Evolutionary conservation across 2,797 vertebrate genomes (phyloP).

Genomic region (Cossypha niveicapilla): DNA sequence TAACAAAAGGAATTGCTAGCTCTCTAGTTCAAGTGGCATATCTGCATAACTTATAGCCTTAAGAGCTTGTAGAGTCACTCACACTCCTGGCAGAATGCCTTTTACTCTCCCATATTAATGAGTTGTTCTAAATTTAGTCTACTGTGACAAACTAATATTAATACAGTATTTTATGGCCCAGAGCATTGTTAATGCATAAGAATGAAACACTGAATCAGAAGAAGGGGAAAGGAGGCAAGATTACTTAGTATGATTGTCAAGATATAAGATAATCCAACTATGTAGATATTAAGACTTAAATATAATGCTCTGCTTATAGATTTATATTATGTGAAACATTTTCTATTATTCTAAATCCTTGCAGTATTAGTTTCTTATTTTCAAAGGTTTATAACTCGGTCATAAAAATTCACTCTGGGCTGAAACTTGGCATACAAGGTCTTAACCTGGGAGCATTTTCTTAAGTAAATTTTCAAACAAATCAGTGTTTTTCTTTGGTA

Average conservation of each 20-base stretch:
- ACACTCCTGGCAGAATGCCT: slow-evolving; percentile 78
- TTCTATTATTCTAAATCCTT: slow-evolving; percentile 85
- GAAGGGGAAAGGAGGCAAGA: slow-evolving; percentile 66
- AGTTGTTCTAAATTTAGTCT: slow-evolving; percentile 85
- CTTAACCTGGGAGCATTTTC: slow-evolving; percentile 71
- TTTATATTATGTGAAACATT: slow-evolving; percentile 85
- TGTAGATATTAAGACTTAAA: slow-evolving; percentile 86
- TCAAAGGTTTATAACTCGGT: slow-evolving; percentile 77
- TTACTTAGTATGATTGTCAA: slow-evolving; percentile 83
- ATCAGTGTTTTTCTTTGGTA: slow-evolving; percentile 25
- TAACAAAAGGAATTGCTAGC: slow-evolving; percentile 72
- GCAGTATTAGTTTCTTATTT: slow-evolving; percentile 82
- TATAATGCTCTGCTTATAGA: slow-evolving; percentile 82
- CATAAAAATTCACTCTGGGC: slow-evolving; percentile 73
- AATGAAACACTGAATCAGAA: slow-evolving; percentile 79
- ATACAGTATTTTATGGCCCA: slow-evolving; percentile 84
- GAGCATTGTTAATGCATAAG: slow-evolving; percentile 81
- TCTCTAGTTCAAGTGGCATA: slow-evolving; percentile 81
- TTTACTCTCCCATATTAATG: slow-evolving; percentile 83
- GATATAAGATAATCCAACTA: slow-evolving; percentile 80
- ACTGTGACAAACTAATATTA: slow-evolving; percentile 86
- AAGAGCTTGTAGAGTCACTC: slow-evolving; percentile 77
- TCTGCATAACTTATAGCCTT: slow-evolving; percentile 82
- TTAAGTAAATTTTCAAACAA: slow-evolving; percentile 69
- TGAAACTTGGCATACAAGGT: slow-evolving; percentile 71